Evolutionary conservation across 2,888 invertebrate species (phyloP), one percentile per base, ranked within the genome.

Genomic region (Lordiphosa andalusiaca): DNA sequence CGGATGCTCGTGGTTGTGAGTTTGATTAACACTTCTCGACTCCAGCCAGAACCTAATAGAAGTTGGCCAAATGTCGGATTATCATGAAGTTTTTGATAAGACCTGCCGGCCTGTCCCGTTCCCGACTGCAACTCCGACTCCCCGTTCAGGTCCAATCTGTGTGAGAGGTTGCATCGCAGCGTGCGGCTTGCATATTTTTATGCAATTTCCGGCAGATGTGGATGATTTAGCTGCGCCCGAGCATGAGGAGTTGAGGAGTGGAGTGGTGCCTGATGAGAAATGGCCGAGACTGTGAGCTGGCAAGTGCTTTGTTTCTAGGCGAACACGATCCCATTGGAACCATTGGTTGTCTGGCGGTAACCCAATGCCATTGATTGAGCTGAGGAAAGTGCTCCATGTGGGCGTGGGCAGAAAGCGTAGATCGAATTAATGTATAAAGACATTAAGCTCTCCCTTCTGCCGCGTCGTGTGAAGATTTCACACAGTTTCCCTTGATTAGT

Each of bases 401-500:
- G 4, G 58, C 33, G 7, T 30, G 58, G 55, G 63, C 67, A 80
- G 76, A 80, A 75, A 75, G 76, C 73, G 76, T 75, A 44, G 55
- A 62, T 52, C 52, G 70, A 55, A 68, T 78, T 71, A 46, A 56
- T 42, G 30, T 76, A 67, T 63, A 61, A 70, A 68, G 74, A 64
- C 66, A 62, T 81, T 56, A 61, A 46, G 23, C 16, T 23, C 36
- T 30, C 25, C 25, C 25, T 25, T 25, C 25, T 2, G 6, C 25
- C 4, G 23, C 53, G 52, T 48, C 59, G 62, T 67, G 67, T 59
- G 62, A 65, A 75, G 82, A 81, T 76, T 84, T 69, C 73, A 75
- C 84, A 85, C 84, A 69, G 30, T 65, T 84, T 84, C 71, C 76
- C 67, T 84, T 85, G 86, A 86, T 86, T 86, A 85, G 86, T 86